phyloP scores from a whole-genome alignment of 1,140 invertebrate genomes.

The Trachymyrmex cornetzi region DNA sequence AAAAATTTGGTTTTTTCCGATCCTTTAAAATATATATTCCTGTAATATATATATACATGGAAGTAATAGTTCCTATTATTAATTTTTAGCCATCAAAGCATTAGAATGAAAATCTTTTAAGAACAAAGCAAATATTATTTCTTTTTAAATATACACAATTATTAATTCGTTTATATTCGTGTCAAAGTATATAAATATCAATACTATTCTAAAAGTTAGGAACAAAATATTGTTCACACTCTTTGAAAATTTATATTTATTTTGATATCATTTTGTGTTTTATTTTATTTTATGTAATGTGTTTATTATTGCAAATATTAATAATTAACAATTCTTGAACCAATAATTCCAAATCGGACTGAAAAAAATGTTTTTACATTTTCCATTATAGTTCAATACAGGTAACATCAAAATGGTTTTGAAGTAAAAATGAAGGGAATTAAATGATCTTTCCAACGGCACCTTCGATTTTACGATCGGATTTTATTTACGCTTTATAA shows the following conservation, averaged over 20 bases:
- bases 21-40: no score
- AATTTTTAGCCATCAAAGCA: not conserved
- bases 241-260: not conserved
- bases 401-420: no score
- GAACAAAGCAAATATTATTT: not conserved
- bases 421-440: no score
- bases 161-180: not conserved
- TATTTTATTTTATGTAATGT: not conserved
- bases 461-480: no score
- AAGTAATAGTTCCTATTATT: not conserved
- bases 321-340: not conserved
- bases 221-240: not conserved
- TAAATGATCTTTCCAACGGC: no score
- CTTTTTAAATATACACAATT: not conserved
- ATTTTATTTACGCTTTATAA: no score
- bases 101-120: not conserved
- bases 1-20: no score
- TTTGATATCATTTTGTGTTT: not conserved
- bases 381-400: no score
- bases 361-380: no score
- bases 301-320: no score
- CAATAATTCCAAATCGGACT: no score
- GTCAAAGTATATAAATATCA: not conserved
- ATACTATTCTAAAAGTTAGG: not conserved
- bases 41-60: not conserved